Conservation (phyloP, 2,888 invertebrate species). For the Baccha elongata region DNA sequence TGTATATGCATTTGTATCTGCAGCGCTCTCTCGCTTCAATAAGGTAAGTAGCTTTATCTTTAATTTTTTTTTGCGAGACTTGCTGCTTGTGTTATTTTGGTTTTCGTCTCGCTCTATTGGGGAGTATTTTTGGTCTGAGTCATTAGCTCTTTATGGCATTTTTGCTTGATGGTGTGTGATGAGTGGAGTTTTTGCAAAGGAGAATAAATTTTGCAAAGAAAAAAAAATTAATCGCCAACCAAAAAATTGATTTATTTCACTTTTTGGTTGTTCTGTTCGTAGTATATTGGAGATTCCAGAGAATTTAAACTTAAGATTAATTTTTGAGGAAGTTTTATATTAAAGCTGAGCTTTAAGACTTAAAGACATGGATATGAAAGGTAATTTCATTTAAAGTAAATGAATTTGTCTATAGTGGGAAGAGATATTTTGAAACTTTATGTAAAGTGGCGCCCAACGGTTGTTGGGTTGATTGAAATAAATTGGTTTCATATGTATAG, state of each 20-base stretch:
- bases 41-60: conserved; percentile 25
- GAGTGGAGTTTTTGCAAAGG: conserved; percentile 43
- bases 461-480: no score
- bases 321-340: conserved; percentile 29
- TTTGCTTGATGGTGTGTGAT: conserved; percentile 34
- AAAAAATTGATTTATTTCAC: conserved; percentile 39
- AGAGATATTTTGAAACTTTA: no score
- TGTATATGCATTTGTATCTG: conserved; percentile 26
- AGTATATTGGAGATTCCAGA: neutral
- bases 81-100: conserved; percentile 44
- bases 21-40: conserved; percentile 6
- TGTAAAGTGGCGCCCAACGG: no score
- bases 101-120: conserved; percentile 71
- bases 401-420: no score
- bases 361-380: no score
- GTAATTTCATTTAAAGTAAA: no score
- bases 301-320: neutral
- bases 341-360: conserved; percentile 47
- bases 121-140: conserved; percentile 60
- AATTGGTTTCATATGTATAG: no score
- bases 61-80: no score
- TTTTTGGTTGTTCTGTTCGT: conserved; percentile 14
- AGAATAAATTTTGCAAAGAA: no score
- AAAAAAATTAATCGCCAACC: neutral
- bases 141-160: conserved; percentile 43